Evolutionary conservation across 2,113 vertebrate genomes (phyloP), one percentile per base, ranked within the genome.

Genomic region (Equus przewalskii): DNA sequence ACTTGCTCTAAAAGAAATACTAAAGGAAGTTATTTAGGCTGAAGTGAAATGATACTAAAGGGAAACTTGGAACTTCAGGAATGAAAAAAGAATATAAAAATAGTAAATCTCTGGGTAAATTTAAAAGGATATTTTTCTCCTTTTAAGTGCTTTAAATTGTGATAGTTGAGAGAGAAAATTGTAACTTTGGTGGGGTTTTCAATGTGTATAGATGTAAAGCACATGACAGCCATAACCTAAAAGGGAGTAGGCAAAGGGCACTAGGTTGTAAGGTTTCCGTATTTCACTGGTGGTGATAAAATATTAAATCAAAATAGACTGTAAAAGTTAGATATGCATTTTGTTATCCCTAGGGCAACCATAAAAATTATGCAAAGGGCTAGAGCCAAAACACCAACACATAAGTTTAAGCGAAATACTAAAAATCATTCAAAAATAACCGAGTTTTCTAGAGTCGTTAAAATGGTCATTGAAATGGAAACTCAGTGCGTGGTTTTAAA

Each of bases 401-500:
- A 44, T 7, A 76, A 78, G 28, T 26, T 81, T 96, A 96, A 96
- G n/a, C 64, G 6, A 14, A 90, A 78, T 73, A 72, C 12, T 91
- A 76, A 58, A 91, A 67, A 33, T 54, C 22, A 86, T n/a, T 80
- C 5, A 46, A 70, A 97, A 80, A 83, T 24, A 87, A 73, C 8
- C 33, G 65, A 78, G 87, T 73, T 60, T 94, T 87, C 16, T 41
- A 80, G 70, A 70, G 76, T 44, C 87, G 9, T 24, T 24, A 81
- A 95, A 92, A 92, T 60, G 70, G 13, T 84, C 41, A 70, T 64
- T 87, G 54, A 82, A 86, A 75, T 95, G 44, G 33, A 95, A 96
- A 64, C n/a, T 24, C 49, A 85, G 49, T 49, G 14, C 44, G n/a
- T 89, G 46, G 36, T 79, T 88, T 88, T 89, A 79, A 54, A 78